Evolutionary conservation across 1,140 invertebrate species (phyloP).

Genomic region (Drosophila burlai): DNA sequence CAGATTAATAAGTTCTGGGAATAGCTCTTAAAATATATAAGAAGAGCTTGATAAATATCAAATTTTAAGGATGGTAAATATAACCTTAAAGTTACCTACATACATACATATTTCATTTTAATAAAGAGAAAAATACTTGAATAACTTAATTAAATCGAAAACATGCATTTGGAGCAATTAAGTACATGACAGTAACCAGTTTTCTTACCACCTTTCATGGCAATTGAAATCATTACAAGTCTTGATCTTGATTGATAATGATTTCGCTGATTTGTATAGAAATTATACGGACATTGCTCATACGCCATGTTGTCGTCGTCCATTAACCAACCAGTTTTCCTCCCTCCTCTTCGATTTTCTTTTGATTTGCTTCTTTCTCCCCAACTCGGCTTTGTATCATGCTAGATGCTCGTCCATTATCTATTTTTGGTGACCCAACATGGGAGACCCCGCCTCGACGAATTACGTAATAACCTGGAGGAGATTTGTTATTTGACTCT

Average conservation of each 20-base stretch:
- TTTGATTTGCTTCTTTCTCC: slow-evolving; percentile 39
- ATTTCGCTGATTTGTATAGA: slow-evolving; percentile 5
- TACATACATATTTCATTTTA: not conserved
- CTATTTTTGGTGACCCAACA: slow-evolving; percentile 61
- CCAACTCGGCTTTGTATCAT: slow-evolving; percentile 55
- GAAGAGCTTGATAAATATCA: not conserved
- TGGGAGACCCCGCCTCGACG: slow-evolving; percentile 23
- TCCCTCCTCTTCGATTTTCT: slow-evolving; percentile 23
- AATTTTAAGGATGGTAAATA: not conserved
- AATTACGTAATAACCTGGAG: slow-evolving; percentile 66
- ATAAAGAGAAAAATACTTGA: not conserved
- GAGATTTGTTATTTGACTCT: slow-evolving; percentile 46
- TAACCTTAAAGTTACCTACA: not conserved
- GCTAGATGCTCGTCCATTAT: slow-evolving; percentile 74
- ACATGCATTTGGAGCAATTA: not conserved
- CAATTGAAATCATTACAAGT: slow-evolving; percentile 6
- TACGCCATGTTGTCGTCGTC: slow-evolving; percentile 30
- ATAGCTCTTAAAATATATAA: slow-evolving; percentile 1
- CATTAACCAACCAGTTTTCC: slow-evolving; percentile 19
- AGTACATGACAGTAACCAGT: not conserved
- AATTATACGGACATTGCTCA: slow-evolving; percentile 31
- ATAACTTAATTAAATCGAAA: not conserved
- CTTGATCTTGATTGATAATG: slow-evolving; percentile 18
- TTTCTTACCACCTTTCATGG: not conserved
- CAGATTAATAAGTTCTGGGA: slow-evolving; percentile 13